A percentile compares a stretch with the other conserved stretches of the same genome.
Conservation (phyloP, 2,888 invertebrate species). For the Dascillus cervinus region DNA sequence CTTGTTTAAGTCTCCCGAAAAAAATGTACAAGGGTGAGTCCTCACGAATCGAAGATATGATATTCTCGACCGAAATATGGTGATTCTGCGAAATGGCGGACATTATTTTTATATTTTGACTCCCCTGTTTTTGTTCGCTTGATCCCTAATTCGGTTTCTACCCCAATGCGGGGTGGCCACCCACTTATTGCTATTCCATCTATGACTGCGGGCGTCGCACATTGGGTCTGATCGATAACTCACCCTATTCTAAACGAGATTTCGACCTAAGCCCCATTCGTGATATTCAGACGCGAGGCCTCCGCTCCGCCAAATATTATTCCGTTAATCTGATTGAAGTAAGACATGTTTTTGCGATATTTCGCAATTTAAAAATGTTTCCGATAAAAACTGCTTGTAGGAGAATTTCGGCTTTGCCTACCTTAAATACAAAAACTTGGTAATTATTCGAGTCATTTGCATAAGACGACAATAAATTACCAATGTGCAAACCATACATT, state of each 20-base stretch:
- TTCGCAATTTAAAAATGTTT: too few species aligned
- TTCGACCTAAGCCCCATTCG: constrained; percentile 30
- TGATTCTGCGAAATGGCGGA: constrained; percentile 23
- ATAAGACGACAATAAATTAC: too few species aligned
- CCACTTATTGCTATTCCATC: constrained; percentile 42
- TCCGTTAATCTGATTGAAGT: constrained; percentile 28
- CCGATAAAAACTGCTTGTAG: too few species aligned
- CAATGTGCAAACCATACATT: too few species aligned
- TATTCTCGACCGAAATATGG: constrained; percentile 15
- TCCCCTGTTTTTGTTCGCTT: constrained; percentile 38
- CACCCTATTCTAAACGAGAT: constrained; percentile 34
- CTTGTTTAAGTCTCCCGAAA: too few species aligned
- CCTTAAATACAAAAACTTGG: too few species aligned
- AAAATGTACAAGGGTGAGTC: too few species aligned
- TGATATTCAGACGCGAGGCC: constrained; percentile 22
- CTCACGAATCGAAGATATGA: constrained; percentile 4
- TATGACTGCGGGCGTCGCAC: constrained; percentile 39
- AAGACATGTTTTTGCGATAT: too few species aligned
- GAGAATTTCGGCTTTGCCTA: too few species aligned
- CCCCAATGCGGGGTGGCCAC: constrained; percentile 32
- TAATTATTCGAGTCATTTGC: too few species aligned
- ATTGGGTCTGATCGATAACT: constrained; percentile 35
- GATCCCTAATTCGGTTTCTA: constrained; percentile 41
- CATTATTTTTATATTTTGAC: constrained; percentile 37
- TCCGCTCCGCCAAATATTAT: constrained; percentile 25